These are phyloP conservation scores for Drosophila atripex DNA, from an alignment of 2,888 invertebrate species.

Conservation along the genomic window DNA sequence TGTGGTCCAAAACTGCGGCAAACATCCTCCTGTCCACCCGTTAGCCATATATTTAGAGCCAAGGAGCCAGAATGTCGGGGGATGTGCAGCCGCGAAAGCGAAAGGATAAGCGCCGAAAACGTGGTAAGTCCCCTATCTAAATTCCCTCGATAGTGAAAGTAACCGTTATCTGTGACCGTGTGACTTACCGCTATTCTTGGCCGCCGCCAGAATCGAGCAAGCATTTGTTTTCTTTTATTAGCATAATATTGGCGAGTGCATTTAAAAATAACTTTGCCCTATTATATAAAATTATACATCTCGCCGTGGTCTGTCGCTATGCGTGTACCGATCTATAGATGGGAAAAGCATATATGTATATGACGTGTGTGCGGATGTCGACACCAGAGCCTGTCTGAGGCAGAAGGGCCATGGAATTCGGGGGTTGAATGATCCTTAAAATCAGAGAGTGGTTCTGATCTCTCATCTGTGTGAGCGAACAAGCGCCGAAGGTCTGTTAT, in stretches of 20 bases:
- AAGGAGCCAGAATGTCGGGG: constrained; percentile 89
- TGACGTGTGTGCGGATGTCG: constrained; percentile 19
- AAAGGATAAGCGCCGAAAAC: constrained; percentile 92
- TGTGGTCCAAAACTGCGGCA: constrained; percentile 1
- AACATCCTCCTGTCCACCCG: constrained; percentile 2
- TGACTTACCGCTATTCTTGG: constrained; percentile 6
- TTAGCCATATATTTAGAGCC: constrained; percentile 32
- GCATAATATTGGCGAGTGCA: constrained; percentile 75
- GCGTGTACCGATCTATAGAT: constrained; percentile 61
- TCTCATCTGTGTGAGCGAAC: neutral
- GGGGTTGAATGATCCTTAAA: constrained; percentile 1
- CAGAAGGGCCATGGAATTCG: constrained; percentile 20
- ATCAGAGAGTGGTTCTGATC: constrained; percentile 6
- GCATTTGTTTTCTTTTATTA: constrained; percentile 72
- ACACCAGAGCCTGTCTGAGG: neutral
- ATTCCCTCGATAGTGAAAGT: neutral
- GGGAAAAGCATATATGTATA: constrained; percentile 31
- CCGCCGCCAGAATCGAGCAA: constrained; percentile 42
- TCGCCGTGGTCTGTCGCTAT: constrained; percentile 67
- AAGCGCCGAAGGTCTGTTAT: neutral
- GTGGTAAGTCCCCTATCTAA: constrained; percentile 84
- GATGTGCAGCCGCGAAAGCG: constrained; percentile 94
- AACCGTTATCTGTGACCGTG: constrained; percentile 17
- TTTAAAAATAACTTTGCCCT: constrained; percentile 81
- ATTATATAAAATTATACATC: constrained; percentile 81